Evolutionary conservation across 2,113 vertebrate genomes (phyloP).

Genomic region (Hypanus sabinus): DNA sequence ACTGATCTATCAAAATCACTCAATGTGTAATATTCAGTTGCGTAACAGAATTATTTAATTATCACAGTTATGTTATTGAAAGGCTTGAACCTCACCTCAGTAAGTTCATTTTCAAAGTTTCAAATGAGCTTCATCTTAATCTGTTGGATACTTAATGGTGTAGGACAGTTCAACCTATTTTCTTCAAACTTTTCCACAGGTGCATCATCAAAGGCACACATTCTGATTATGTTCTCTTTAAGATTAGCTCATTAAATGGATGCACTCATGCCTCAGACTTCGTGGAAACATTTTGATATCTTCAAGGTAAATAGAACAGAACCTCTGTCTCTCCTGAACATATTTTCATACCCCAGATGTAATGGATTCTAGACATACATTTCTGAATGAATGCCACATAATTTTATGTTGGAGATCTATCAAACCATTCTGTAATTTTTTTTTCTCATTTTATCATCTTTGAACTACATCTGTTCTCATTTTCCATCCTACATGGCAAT

Average conservation of each 20-base stretch:
- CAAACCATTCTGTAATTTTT: too few species aligned
- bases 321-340: too few species aligned
- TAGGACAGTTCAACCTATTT: not conserved
- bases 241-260: not conserved
- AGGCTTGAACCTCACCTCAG: not conserved
- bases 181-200: not conserved
- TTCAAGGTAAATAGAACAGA: too few species aligned
- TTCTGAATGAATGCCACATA: too few species aligned
- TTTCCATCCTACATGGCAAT: too few species aligned
- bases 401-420: too few species aligned
- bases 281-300: too few species aligned
- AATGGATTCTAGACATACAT: too few species aligned
- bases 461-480: too few species aligned
- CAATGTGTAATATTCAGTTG: not conserved
- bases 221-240: not conserved
- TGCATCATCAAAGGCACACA: not conserved
- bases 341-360: too few species aligned
- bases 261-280: not conserved
- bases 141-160: not conserved
- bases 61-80: not conserved
- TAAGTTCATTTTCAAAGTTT: not conserved
- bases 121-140: not conserved
- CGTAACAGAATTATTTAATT: not conserved
- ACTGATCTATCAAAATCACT: not conserved
- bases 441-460: too few species aligned